Evolutionary conservation across 2,797 vertebrate species (phyloP).

Genomic region (Girardinus metallicus): DNA sequence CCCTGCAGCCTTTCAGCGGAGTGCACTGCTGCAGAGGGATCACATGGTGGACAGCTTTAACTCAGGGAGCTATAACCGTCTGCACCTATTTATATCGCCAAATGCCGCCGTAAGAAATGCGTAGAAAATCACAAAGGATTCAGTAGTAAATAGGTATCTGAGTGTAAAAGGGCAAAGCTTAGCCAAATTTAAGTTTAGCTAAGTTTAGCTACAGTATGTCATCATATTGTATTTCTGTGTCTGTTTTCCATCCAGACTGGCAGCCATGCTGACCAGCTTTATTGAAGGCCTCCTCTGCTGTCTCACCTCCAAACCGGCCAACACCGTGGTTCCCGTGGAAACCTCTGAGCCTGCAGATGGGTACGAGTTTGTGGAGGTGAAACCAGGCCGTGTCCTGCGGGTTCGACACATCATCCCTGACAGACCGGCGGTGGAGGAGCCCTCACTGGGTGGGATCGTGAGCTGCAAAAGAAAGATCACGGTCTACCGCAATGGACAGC

Average conservation of each 20-base stretch:
- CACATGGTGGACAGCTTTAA: constrained; percentile 68
- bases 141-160: constrained; percentile 20
- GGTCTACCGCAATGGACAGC: constrained; percentile 90
- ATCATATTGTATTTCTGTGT: constrained; percentile 3
- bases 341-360: constrained; percentile 87
- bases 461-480: constrained; percentile 93
- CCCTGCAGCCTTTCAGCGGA: background rate
- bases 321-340: constrained; percentile 88
- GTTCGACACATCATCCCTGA: constrained; percentile 85
- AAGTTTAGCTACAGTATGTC: background rate
- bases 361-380: constrained; percentile 95
- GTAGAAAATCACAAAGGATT: constrained; percentile 45
- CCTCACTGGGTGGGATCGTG: constrained; percentile 72
- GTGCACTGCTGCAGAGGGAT: constrained; percentile 32
- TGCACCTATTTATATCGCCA: constrained; percentile 66
- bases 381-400: constrained; percentile 90
- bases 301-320: constrained; percentile 87
- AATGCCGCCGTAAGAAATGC: constrained; percentile 46
- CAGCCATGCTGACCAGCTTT: constrained; percentile 90
- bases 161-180: constrained; percentile 34
- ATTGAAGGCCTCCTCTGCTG: constrained; percentile 91
- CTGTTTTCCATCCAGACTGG: constrained; percentile 50
- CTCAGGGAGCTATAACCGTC: constrained; percentile 60
- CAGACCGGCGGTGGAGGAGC: constrained; percentile 68
- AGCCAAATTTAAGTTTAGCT: constrained; percentile 1